These are phyloP conservation scores for Paradisaea rubra DNA, from an alignment of 2,113 vertebrate species.

Conservation along the genomic window DNA sequence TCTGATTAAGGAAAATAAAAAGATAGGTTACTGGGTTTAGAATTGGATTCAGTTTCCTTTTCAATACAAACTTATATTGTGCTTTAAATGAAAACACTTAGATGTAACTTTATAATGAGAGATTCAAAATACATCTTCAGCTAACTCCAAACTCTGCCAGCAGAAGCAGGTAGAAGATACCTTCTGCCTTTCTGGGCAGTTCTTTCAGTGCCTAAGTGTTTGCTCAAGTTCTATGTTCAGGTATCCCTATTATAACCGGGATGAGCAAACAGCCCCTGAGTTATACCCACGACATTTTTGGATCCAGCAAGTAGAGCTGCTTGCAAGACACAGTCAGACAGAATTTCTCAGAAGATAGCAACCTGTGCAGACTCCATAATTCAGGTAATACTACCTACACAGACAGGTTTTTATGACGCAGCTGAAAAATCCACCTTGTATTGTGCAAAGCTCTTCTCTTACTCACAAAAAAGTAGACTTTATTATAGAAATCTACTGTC, in stretches of 20 bases:
- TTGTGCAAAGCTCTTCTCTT: not conserved
- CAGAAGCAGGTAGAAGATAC: not conserved
- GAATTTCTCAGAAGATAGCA: not conserved
- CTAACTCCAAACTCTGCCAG: not conserved
- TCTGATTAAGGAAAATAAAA: too few relatives aligned
- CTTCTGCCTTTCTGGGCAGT: not conserved
- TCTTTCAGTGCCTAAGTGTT: not conserved
- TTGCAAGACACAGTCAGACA: not conserved
- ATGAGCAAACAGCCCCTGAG: not conserved
- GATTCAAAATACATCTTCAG: not conserved
- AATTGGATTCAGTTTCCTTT: not conserved
- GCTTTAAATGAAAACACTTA: not conserved
- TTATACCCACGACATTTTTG: fast-evolving
- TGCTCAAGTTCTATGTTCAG: not conserved
- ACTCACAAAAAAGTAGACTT: not conserved
- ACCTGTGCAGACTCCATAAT: not conserved
- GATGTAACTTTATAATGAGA: fast-evolving
- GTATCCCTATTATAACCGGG: not conserved
- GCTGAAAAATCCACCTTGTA: not conserved
- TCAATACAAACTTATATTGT: not conserved
- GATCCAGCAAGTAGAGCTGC: not conserved
- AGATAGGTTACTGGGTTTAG: not conserved
- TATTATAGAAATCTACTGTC: not conserved
- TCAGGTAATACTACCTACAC: not conserved
- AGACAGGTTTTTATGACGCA: not conserved